Conservation (phyloP, 2,797 vertebrate species). For the Crax fasciolata region DNA sequence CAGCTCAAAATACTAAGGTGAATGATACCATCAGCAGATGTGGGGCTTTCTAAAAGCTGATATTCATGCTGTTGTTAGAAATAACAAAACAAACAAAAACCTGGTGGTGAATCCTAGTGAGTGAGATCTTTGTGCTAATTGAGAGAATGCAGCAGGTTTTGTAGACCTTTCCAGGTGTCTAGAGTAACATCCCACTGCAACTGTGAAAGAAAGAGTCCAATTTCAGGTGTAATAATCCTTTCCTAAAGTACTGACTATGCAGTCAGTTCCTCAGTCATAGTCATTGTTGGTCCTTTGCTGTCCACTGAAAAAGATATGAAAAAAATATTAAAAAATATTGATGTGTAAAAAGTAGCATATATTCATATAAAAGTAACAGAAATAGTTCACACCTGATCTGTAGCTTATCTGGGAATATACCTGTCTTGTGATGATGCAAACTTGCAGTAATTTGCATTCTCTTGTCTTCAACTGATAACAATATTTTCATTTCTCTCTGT, state of each 20-base stretch:
- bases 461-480: background rate
- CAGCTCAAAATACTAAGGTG: background rate
- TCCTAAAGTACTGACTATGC: background rate
- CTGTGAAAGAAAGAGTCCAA: background rate
- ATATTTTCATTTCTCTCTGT: background rate
- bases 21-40: background rate
- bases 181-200: background rate
- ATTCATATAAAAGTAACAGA: background rate
- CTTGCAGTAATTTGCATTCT: background rate
- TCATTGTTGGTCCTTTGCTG: background rate
- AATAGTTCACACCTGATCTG: background rate
- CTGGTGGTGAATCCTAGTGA: background rate
- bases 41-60: background rate
- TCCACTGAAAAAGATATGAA: background rate
- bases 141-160: background rate
- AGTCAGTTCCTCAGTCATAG: background rate
- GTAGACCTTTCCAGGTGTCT: background rate
- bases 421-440: background rate
- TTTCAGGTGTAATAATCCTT: background rate
- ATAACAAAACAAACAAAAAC: background rate
- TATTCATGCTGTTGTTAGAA: background rate
- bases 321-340: background rate
- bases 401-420: background rate
- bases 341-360: background rate
- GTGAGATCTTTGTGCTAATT: background rate